Evolutionary conservation across 2,797 vertebrate genomes (phyloP).

Genomic region (Phylloscopus collybita): DNA sequence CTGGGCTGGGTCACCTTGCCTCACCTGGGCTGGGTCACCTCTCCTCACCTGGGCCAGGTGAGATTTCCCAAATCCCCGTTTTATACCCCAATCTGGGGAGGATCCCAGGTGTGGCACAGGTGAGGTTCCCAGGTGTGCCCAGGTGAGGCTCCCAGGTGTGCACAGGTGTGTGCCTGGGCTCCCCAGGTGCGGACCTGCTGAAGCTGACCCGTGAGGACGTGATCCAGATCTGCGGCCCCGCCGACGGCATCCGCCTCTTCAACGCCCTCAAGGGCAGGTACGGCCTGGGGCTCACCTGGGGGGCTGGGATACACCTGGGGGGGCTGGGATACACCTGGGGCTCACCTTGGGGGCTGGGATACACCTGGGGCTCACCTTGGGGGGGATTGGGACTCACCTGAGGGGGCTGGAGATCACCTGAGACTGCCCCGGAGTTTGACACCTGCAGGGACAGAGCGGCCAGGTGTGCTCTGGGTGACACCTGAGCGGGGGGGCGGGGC

Average conservation of each 20-base stretch:
- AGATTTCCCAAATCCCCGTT: too few species aligned
- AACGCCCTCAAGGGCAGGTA: constrained; percentile 94
- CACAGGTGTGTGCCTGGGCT: too few species aligned
- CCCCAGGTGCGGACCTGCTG: constrained; percentile 85
- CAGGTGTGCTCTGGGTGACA: too few species aligned
- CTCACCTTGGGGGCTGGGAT: neutral
- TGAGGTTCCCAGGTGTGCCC: too few species aligned
- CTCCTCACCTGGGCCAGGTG: too few species aligned
- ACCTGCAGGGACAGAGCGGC: neutral
- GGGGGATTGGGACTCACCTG: neutral
- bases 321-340: neutral
- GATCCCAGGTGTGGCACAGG: neutral
- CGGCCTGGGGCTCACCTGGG: constrained; percentile 42
- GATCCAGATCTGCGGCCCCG: constrained; percentile 97
- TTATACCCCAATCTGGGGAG: too few species aligned
- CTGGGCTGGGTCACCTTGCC: neutral
- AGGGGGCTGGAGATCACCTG: too few species aligned
- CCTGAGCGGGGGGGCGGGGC: too few species aligned
- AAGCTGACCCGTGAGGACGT: constrained; percentile 96
- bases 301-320: neutral
- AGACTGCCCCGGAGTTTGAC: too few species aligned
- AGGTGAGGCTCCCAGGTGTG: too few species aligned
- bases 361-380: neutral
- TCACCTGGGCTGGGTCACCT: neutral
- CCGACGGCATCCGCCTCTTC: constrained; percentile 95